Evolutionary conservation across 2,888 invertebrate species (phyloP).

Genomic region (Frankliniella intonsa): DNA sequence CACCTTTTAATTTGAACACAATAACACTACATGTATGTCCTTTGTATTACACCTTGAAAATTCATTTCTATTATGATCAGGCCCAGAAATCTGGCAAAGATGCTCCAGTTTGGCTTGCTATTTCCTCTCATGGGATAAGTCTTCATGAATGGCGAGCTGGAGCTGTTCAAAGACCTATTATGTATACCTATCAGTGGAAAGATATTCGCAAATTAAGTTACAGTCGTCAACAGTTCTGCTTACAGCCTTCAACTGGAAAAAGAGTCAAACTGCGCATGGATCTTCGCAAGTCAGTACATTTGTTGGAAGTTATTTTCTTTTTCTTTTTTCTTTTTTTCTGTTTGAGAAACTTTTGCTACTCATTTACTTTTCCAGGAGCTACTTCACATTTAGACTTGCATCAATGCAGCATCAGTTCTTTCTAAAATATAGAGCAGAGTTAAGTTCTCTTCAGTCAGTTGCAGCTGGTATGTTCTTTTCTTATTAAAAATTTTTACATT

Average conservation of each 20-base stretch:
- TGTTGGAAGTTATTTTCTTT: constrained; percentile 31
- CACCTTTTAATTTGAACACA: neutral
- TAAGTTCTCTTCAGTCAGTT: constrained; percentile 61
- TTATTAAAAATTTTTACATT: neutral
- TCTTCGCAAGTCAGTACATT: neutral
- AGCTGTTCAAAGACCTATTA: constrained; percentile 40
- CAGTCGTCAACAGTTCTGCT: constrained; percentile 66
- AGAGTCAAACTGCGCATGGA: neutral
- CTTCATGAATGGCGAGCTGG: constrained; percentile 53
- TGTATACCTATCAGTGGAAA: constrained; percentile 57
- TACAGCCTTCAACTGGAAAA: constrained; percentile 39
- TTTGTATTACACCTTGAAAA: neutral
- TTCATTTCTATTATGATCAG: constrained; percentile 38
- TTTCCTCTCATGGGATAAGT: constrained; percentile 60
- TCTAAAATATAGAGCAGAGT: constrained; percentile 65
- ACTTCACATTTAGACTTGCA: constrained; percentile 69
- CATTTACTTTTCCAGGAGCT: constrained; percentile 53
- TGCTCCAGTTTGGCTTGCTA: constrained; percentile 55
- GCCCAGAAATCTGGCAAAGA: constrained; percentile 58
- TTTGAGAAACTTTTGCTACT: neutral
- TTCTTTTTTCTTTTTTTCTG: neutral
- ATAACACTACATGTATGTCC: neutral
- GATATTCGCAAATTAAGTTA: constrained; percentile 72
- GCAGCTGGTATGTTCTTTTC: constrained; percentile 47
- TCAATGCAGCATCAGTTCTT: constrained; percentile 75